Percentiles rank a stretch among this genome's conserved stretches.
phyloP scores from a whole-genome alignment of 92 coral and sea anemone genomes.

The Bergia sp. region DNA sequence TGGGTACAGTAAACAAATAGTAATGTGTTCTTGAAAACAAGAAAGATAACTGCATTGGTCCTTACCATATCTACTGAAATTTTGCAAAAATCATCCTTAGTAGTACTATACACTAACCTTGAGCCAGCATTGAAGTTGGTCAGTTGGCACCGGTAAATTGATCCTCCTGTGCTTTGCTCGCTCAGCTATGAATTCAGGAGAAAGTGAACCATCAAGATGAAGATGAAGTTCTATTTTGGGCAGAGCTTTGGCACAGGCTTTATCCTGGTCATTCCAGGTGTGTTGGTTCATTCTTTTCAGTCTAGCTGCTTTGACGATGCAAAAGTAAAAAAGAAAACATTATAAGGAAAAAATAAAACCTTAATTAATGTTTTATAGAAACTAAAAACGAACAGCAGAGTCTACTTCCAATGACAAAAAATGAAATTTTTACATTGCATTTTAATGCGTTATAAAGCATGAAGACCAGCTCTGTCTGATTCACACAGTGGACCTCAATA shows the following conservation, averaged over 20 bases:
- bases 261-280: slow-evolving; percentile 29
- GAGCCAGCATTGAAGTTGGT: slow-evolving; percentile 34
- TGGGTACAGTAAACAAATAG: neutral
- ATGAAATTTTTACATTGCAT: no score
- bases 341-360: no score
- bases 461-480: no score
- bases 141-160: slow-evolving; percentile 21
- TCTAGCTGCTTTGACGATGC: neutral
- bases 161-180: slow-evolving; percentile 17
- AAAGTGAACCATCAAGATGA: slow-evolving; percentile 39
- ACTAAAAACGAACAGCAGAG: no score
- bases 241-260: slow-evolving; percentile 25
- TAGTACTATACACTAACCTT: neutral
- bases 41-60: no score
- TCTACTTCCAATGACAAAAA: no score
- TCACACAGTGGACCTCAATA: no score
- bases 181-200: slow-evolving; percentile 35
- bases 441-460: no score
- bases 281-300: neutral
- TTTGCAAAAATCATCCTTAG: neutral
- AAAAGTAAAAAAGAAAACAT: neutral
- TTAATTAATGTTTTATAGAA: no score
- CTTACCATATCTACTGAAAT: neutral
- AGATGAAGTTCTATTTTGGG: slow-evolving; percentile 43
- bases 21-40: neutral